These are phyloP conservation scores for Tenthredo notha DNA, from an alignment of 2,888 invertebrate species.

Conservation along the genomic window DNA sequence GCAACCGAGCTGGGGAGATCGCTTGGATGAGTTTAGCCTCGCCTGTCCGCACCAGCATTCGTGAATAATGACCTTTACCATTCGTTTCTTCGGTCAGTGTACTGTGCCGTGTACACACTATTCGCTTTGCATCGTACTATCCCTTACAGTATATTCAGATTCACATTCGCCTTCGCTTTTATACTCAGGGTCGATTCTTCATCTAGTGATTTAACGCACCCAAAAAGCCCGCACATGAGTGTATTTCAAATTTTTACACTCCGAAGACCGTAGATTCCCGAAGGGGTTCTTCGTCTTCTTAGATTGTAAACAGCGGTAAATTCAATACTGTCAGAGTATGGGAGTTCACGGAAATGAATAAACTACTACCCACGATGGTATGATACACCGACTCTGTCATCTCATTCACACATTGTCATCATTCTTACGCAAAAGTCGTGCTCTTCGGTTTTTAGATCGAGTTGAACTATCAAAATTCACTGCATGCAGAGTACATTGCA, in stretches of 20 bases:
- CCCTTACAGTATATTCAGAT: too few species aligned
- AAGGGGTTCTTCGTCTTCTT: constrained; percentile 31
- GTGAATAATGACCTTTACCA: constrained; percentile 65
- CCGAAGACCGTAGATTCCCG: not conserved
- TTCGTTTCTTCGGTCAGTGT: not conserved
- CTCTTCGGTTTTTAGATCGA: not conserved
- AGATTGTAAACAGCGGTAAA: constrained; percentile 49
- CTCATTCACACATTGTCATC: not conserved
- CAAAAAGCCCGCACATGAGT: constrained; percentile 24
- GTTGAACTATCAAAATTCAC: too few species aligned
- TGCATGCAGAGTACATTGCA: not conserved
- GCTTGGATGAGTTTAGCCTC: constrained; percentile 29
- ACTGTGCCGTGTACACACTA: not conserved
- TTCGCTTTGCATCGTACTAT: not conserved
- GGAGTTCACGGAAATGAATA: not conserved
- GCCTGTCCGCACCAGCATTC: constrained; percentile 64
- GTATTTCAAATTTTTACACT: constrained; percentile 40
- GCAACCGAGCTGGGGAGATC: constrained; percentile 19
- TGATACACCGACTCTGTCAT: not conserved
- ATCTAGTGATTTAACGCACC: constrained; percentile 30
- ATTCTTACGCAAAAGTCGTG: not conserved
- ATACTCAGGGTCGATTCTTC: constrained; percentile 20
- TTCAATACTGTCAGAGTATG: constrained; percentile 21
- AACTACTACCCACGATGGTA: not conserved
- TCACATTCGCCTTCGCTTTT: not conserved